Conservation (phyloP, 2,113 vertebrate genomes). For the Nicator chloris region DNA sequence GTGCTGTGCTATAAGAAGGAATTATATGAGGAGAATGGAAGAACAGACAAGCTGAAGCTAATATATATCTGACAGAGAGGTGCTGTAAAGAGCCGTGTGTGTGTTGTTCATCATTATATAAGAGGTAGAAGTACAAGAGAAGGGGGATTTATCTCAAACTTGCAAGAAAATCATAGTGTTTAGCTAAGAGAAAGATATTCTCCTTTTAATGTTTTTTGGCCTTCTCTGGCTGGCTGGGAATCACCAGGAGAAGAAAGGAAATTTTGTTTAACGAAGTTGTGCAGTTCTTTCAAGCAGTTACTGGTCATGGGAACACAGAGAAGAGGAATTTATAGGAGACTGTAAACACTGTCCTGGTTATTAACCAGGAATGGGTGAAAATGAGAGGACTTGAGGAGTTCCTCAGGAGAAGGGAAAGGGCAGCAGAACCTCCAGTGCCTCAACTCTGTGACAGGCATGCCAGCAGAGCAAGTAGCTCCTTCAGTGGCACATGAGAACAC, state of each 20-base stretch:
- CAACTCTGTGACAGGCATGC: not conserved
- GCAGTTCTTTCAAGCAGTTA: not conserved
- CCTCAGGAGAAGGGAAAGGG: not conserved
- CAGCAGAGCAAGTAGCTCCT: not conserved
- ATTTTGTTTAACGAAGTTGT: not conserved
- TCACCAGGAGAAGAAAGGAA: not conserved
- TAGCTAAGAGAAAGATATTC: not conserved
- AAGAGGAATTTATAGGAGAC: not conserved
- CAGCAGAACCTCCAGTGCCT: not conserved
- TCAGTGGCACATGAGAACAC: not conserved
- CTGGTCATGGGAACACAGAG: not conserved
- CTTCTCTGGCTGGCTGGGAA: not conserved
- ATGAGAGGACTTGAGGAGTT: not conserved
- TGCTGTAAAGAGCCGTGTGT: fast-evolving
- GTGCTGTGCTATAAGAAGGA: not conserved
- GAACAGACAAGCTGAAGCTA: not conserved
- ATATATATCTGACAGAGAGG: not conserved
- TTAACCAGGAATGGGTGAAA: not conserved
- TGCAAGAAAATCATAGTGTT: not conserved
- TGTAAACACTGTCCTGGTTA: not conserved
- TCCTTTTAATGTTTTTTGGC: not conserved
- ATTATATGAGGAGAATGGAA: not conserved
- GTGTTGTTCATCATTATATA: fast-evolving
- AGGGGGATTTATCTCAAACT: not conserved
- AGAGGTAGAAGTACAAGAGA: not conserved